A percentile compares a stretch with the other conserved stretches of the same genome.
Conservation (phyloP, 92 coral and sea anemone genomes). For the Meandrina meandrites region DNA sequence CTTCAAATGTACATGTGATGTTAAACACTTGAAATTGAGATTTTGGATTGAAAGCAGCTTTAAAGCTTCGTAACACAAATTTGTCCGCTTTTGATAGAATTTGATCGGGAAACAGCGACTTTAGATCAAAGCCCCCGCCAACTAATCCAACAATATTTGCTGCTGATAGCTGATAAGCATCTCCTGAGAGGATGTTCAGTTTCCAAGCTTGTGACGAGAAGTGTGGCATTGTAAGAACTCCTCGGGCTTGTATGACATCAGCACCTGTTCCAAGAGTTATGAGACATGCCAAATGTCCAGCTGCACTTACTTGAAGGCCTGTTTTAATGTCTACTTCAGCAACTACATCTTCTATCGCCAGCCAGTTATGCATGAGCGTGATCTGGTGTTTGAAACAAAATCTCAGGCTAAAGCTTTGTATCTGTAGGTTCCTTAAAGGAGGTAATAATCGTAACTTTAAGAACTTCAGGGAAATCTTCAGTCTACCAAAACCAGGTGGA, state of each 20-base stretch:
- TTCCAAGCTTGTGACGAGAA: conserved; percentile 42
- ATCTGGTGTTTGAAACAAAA: conserved; percentile 27
- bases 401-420: conserved; percentile 27
- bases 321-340: conserved; percentile 30
- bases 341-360: conserved; percentile 37
- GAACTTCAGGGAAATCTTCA: conserved; percentile 35
- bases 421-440: conserved; percentile 38
- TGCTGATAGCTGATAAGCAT: conserved; percentile 25
- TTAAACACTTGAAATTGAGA: conserved; percentile 37
- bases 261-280: conserved; percentile 38
- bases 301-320: conserved; percentile 21
- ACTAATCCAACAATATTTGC: conserved; percentile 35
- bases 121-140: conserved; percentile 54
- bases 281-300: conserved; percentile 45
- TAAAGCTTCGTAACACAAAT: conserved; percentile 30
- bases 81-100: conserved; percentile 42
- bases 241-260: conserved; percentile 27
- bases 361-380: conserved; percentile 49
- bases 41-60: conserved; percentile 34
- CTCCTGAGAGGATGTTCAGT: conserved; percentile 26
- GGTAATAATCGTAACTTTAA: conserved; percentile 44
- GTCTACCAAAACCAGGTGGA: conserved; percentile 43
- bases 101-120: conserved; percentile 49
- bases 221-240: conserved; percentile 29
- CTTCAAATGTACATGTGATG: conserved; percentile 46